Evolutionary conservation across 2,113 vertebrate species (phyloP).

Genomic region (Poicephalus meyeri): DNA sequence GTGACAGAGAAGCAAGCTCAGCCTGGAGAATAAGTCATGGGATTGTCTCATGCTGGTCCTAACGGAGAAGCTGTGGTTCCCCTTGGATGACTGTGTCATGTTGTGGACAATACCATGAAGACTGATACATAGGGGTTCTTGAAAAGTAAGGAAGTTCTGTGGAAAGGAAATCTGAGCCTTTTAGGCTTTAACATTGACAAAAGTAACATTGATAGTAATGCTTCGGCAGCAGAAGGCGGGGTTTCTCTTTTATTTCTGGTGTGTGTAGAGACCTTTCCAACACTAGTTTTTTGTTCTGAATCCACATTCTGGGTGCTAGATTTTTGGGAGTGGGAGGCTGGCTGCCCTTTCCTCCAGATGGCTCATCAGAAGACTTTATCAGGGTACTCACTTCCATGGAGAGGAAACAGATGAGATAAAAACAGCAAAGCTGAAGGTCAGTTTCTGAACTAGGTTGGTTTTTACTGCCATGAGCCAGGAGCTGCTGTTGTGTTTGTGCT

Average conservation of each 20-base stretch:
- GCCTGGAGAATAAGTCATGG: neutral
- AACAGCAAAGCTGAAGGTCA: conserved; percentile 45
- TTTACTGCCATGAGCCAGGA: neutral
- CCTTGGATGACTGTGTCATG: neutral
- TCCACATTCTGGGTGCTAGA: neutral
- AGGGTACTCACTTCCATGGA: neutral
- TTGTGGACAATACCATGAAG: neutral
- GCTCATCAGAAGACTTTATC: neutral
- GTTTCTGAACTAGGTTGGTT: neutral
- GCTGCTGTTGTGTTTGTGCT: conserved; percentile 1
- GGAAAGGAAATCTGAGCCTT: neutral
- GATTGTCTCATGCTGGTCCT: neutral
- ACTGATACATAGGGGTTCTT: rapidly evolving
- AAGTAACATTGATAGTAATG: neutral
- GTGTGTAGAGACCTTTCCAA: neutral
- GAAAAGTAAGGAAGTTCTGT: neutral
- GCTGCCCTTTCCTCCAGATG: conserved; percentile 46
- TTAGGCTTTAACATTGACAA: neutral
- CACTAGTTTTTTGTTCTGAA: neutral
- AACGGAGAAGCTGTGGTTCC: neutral
- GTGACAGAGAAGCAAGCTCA: neutral
- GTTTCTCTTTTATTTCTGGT: neutral
- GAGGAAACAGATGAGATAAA: conserved; percentile 1
- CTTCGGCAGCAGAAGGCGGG: neutral
- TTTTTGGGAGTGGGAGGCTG: conserved; percentile 31